Conservation (phyloP, 2,113 vertebrate species). For the Seriola aureovittata region DNA sequence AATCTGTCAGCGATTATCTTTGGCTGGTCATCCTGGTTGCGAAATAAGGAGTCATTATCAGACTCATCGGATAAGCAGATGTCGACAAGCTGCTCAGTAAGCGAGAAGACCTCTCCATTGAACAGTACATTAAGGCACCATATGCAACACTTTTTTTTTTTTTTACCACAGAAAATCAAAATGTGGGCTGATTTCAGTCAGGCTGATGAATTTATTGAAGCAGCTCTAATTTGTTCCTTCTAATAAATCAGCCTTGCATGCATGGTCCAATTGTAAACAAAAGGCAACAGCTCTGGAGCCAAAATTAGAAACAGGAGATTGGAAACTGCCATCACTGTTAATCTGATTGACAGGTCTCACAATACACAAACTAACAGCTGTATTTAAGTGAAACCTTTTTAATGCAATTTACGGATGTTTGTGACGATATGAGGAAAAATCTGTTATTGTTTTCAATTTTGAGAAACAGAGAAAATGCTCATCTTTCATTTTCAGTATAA, state of each 20-base stretch:
- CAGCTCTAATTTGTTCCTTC: neutral
- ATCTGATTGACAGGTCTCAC: neutral
- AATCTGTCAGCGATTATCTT: constrained; percentile 74
- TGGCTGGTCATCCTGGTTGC: constrained; percentile 70
- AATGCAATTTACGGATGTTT: neutral
- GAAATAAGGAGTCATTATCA: constrained; percentile 77
- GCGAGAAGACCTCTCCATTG: constrained; percentile 62
- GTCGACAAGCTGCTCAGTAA: constrained; percentile 81
- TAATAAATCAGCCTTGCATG: neutral
- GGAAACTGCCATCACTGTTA: neutral
- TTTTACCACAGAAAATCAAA: constrained; percentile 41
- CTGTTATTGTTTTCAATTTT: neutral
- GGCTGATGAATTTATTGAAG: constrained; percentile 41
- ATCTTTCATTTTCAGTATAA: neutral
- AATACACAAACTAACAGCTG: neutral
- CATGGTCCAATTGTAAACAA: constrained; percentile 30
- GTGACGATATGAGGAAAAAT: neutral
- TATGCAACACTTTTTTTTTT: constrained; percentile 43
- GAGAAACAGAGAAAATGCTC: neutral
- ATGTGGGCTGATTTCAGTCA: constrained; percentile 11
- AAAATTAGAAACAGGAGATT: neutral
- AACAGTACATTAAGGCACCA: constrained; percentile 65
- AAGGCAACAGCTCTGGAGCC: neutral
- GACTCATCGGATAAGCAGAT: constrained; percentile 83
- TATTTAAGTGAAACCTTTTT: neutral